Evolutionary conservation across 2,113 vertebrate genomes (phyloP), one percentile per base, ranked within the genome.

Genomic region (Piprites chloris): DNA sequence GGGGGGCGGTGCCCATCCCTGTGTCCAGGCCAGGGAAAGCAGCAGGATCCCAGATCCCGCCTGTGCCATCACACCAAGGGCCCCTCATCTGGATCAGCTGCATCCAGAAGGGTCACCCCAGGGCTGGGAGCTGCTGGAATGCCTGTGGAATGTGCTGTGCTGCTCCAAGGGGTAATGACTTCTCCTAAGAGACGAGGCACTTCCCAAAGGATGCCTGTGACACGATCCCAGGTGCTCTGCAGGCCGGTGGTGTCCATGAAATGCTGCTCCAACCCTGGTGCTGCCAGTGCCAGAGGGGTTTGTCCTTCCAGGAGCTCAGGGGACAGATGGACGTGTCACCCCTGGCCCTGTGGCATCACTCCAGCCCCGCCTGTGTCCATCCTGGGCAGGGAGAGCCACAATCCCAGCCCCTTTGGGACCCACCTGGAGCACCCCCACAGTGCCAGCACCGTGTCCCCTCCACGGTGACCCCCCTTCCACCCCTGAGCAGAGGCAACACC

Each of bases 401-500:
- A 50, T 4, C 28, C 58, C 3, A 78, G 9, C n/a, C 42, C 39
- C 80, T 44, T 58, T 1, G 2, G 42, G 32, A 52, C 30, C 8
- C 61, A 19, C 17, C 61, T 6, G 61, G 61, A 63, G 41, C 6
- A 4, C 37, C 21, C 49, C 32, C 2, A 23, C 68, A 9, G 42
- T 4, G 56, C 59, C n/a, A 10, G 58, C 1, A 2, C 56, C 4
- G 1, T 8, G 46, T 11, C 23, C 46, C 39, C 44, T 52, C 68
- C 56, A 1, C 26, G 4, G 58, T 32, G 1, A 9, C 2, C 4
- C 30, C 19, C 41, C 58, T 5, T 1, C 17, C 26, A 27, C 8
- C 71, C 39, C 4, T 0, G 30, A 1, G 39, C 49, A 9, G 49
- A 21, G 39, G 21, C 12, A 13, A 0, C 2, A 0, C 41, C 49